Evolutionary conservation across 1,140 invertebrate genomes (phyloP).

Genomic region (Cydia pomonella): DNA sequence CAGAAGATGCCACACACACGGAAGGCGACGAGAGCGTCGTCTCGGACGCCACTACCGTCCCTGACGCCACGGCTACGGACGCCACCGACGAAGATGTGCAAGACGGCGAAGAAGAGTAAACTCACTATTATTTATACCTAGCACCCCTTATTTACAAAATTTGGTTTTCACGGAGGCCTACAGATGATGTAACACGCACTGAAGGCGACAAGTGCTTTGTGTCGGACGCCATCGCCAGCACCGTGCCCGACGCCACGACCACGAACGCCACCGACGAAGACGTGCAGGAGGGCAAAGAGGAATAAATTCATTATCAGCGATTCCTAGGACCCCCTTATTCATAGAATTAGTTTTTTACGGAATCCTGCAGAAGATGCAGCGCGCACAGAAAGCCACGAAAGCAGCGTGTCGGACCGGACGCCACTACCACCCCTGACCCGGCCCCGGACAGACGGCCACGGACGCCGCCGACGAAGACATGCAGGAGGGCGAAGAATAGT

Average conservation of each 20-base stretch:
- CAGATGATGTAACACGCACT: slow-evolving; percentile 36
- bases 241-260: slow-evolving; percentile 41
- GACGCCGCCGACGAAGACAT: neutral
- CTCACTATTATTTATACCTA: neutral
- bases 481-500: slow-evolving; percentile 45
- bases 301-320: slow-evolving; percentile 32
- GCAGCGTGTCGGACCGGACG: too few species aligned
- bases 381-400: too few species aligned
- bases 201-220: neutral
- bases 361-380: too few species aligned
- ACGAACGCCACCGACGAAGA: neutral
- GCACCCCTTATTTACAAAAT: too few species aligned
- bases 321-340: too few species aligned
- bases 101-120: slow-evolving; percentile 47
- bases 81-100: slow-evolving; percentile 18
- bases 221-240: too few species aligned
- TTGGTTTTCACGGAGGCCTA: neutral
- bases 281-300: slow-evolving; percentile 43
- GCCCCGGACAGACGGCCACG: too few species aligned
- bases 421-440: too few species aligned
- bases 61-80: slow-evolving; percentile 43
- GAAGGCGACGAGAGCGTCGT: slow-evolving; percentile 11
- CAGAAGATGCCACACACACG: slow-evolving; percentile 38
- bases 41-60: slow-evolving; percentile 45
- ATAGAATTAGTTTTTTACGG: too few species aligned